Base-by-base conservation (phyloP, 92 coral and sea anemone genomes). In the Zoanthus sociatus region DNA sequence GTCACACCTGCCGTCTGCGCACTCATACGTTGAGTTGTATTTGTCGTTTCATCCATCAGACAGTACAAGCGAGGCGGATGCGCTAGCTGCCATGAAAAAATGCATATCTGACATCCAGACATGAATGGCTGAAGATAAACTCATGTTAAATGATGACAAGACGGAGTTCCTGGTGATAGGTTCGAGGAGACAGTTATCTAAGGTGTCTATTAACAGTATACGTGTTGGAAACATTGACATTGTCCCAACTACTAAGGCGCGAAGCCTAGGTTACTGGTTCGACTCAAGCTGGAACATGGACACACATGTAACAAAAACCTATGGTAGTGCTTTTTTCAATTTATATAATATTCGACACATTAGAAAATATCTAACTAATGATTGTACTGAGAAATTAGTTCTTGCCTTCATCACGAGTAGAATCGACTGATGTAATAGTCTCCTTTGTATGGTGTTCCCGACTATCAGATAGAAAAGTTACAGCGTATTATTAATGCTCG, bases 281-380 rank as follows among this genome's bases (percentile, higher is more conserved):
- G 90, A 90, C 83, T 76, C 84, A 8, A 84, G 87, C 20, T 45
- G 87, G 73, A 81, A 82, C 55, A 87, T 87, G 93, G 37, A 54
- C 3, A 12, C 78, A 12, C 93, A 87, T 83, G 44, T 90, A 44
- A 75, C 78, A 16, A 90, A 90, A 71, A 63, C 93, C 53, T 90
- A 90, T 60, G 66, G 84, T 32, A 75, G 81, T 55, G 90, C 90
- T n/a, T 87, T 87, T 46, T 87, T n/a, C 77, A 32, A 82, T 60
- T 69, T 90, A 45, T 86, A 86, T 47, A 86, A 86, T 58, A 77
- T 89, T 10, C 90, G 88, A 48, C 90, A 90, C 33, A 90, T 90
- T n/a, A n/a, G n/a, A 56, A 74, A 45, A 26, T 26, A 26, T 26
- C 26, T 26, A 26, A 26, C 26, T 26, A 26, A 26, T 26, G 26